Percentiles rank a stretch among this genome's conserved stretches.
Conservation (phyloP, 2,888 invertebrate species). For the Pseudococcus viburni region DNA sequence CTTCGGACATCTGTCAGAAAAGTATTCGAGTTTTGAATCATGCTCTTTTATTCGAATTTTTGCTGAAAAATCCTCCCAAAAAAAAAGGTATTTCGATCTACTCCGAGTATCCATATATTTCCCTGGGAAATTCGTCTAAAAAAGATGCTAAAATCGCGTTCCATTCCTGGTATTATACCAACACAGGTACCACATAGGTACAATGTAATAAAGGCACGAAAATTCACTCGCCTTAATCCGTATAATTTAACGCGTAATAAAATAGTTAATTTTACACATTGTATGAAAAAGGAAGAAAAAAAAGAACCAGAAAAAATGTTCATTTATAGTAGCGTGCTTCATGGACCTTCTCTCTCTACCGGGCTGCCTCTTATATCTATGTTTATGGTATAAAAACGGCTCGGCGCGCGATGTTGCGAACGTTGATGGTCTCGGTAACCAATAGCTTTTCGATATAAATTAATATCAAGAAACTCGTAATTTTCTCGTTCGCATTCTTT, state of each 20-base stretch:
- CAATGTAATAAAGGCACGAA: constrained; percentile 36
- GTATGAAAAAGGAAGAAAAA: neutral
- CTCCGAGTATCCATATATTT: neutral
- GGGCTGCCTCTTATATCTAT: neutral
- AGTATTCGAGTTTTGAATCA: no score
- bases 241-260: constrained; percentile 48
- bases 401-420: neutral
- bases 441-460: constrained; percentile 46
- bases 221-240: constrained; percentile 50
- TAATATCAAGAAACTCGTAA: constrained; percentile 52
- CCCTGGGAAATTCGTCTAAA: neutral
- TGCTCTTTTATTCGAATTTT: no score
- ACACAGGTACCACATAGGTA: neutral
- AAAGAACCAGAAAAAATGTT: neutral
- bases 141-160: constrained; percentile 16
- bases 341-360: neutral
- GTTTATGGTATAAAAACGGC: constrained; percentile 30
- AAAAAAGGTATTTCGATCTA: no score
- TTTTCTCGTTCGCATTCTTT: constrained; percentile 52
- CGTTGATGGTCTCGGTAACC: constrained; percentile 25
- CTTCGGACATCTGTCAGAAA: no score
- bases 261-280: constrained; percentile 48
- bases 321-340: constrained; percentile 45
- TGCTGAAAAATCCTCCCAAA: no score
- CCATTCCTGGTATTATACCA: neutral